Evolutionary conservation across 2,113 vertebrate genomes (phyloP).

Genomic region (Mesitornis unicolor): DNA sequence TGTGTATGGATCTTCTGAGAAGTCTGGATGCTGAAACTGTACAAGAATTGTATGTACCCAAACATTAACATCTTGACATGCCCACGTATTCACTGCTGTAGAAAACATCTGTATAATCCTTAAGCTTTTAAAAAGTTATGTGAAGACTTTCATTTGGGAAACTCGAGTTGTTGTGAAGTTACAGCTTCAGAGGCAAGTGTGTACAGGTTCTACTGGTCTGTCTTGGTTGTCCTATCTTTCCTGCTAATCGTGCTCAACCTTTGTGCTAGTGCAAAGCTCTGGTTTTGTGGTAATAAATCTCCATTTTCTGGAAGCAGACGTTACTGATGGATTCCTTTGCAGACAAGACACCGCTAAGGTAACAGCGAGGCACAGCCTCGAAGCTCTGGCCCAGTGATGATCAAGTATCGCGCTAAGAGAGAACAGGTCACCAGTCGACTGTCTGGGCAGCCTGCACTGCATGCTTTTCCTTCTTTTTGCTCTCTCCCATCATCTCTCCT

Average conservation of each 20-base stretch:
- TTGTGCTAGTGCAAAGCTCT: neutral
- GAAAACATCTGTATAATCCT: neutral
- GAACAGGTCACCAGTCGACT: slow-evolving; percentile 47
- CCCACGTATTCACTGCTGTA: fast-evolving
- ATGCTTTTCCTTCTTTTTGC: neutral
- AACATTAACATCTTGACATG: neutral
- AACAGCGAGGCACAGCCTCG: neutral
- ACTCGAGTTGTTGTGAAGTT: fast-evolving
- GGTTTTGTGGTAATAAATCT: neutral
- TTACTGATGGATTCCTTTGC: neutral
- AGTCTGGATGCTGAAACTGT: neutral
- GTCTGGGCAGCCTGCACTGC: slow-evolving; percentile 52
- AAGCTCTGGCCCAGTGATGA: slow-evolving; percentile 61
- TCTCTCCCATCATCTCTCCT: neutral
- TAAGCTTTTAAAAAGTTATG: neutral
- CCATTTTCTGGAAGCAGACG: neutral
- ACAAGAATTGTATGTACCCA: neutral
- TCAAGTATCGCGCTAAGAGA: slow-evolving; percentile 73
- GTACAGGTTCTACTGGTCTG: neutral
- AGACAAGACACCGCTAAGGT: neutral
- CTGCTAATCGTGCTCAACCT: neutral
- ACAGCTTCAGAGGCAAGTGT: neutral
- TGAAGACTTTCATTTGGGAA: neutral
- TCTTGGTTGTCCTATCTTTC: neutral
- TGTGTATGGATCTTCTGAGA: fast-evolving